Evolutionary conservation across 1,140 invertebrate genomes (phyloP).

Genomic region (Drosophila pandora): DNA sequence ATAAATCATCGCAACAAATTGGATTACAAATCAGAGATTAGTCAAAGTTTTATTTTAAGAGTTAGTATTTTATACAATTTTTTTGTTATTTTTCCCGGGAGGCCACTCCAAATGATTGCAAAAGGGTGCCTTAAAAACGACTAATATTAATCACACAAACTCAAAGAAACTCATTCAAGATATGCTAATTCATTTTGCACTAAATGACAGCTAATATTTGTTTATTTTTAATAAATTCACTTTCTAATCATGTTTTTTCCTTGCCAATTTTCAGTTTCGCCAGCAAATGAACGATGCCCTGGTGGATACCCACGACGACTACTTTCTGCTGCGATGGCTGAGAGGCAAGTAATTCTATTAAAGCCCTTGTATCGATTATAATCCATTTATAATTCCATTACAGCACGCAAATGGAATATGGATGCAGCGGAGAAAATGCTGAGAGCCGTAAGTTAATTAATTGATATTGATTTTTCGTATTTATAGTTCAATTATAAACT

Average conservation of each 20-base stretch:
- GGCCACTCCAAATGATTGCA: background rate
- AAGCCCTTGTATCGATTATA: background rate
- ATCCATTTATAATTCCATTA: background rate
- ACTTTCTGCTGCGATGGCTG: conserved; percentile 91
- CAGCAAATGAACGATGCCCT: conserved; percentile 87
- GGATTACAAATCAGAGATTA: conserved; percentile 19
- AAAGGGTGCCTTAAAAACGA: background rate
- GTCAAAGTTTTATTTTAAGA: too few relatives aligned
- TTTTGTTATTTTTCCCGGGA: background rate
- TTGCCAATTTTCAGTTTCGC: conserved; percentile 86
- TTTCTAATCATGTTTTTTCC: conserved; percentile 3
- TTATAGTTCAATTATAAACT: background rate
- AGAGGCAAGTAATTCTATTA: conserved; percentile 86
- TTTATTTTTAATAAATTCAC: background rate
- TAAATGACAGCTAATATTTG: background rate
- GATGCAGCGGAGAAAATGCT: conserved; percentile 94
- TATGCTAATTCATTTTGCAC: background rate
- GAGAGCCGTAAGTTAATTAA: conserved; percentile 84
- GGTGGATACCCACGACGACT: conserved; percentile 90
- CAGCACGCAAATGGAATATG: conserved; percentile 92
- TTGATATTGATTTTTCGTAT: background rate
- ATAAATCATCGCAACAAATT: conserved; percentile 27
- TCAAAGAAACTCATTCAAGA: background rate
- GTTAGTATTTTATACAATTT: background rate
- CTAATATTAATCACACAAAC: background rate